Percentiles rank a stretch among this genome's conserved stretches.
Conservation (phyloP, 2,888 invertebrate species). For the Drosophila acutilabella region DNA sequence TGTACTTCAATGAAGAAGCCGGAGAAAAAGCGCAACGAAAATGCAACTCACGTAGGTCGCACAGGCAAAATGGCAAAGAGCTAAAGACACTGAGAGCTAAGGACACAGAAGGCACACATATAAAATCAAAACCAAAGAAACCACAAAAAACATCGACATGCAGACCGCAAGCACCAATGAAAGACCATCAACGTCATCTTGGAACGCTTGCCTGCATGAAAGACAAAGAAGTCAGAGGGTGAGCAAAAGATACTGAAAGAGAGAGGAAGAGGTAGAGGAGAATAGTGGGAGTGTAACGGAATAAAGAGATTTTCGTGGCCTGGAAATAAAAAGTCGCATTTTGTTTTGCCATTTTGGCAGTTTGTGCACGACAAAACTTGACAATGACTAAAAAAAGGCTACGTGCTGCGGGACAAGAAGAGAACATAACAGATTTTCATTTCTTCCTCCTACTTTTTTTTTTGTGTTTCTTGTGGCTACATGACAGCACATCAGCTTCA, state of each 20-base stretch:
- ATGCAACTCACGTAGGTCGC: conserved; percentile 49
- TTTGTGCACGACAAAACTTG: conserved; percentile 55
- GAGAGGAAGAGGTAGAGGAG: neutral
- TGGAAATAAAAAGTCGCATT: conserved; percentile 47
- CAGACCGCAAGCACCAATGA: conserved; percentile 59
- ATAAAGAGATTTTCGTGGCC: conserved; percentile 30
- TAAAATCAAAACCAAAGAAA: conserved; percentile 37
- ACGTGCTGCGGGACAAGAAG: conserved; percentile 24
- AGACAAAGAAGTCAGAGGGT: conserved; percentile 1
- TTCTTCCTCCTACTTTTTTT: conserved; percentile 2
- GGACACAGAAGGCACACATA: conserved; percentile 27
- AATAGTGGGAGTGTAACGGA: neutral
- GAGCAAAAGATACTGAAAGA: neutral
- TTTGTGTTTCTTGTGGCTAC: conserved; percentile 12
- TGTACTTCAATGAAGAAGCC: conserved; percentile 6
- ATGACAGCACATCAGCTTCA: conserved; percentile 35
- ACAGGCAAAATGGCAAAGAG: conserved; percentile 20
- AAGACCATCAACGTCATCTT: conserved; percentile 73
- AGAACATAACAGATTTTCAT: conserved; percentile 5
- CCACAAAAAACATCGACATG: conserved; percentile 52
- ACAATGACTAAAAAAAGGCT: conserved; percentile 41
- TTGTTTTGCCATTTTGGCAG: conserved; percentile 50
- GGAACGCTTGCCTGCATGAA: conserved; percentile 30
- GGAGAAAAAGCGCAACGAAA: conserved; percentile 30
- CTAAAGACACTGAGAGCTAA: conserved; percentile 15